A percentile compares a stretch with the other conserved stretches of the same genome.
These are phyloP conservation scores for Scartelaos histophorus DNA, from an alignment of 2,113 vertebrate species.

Conservation along the genomic window DNA sequence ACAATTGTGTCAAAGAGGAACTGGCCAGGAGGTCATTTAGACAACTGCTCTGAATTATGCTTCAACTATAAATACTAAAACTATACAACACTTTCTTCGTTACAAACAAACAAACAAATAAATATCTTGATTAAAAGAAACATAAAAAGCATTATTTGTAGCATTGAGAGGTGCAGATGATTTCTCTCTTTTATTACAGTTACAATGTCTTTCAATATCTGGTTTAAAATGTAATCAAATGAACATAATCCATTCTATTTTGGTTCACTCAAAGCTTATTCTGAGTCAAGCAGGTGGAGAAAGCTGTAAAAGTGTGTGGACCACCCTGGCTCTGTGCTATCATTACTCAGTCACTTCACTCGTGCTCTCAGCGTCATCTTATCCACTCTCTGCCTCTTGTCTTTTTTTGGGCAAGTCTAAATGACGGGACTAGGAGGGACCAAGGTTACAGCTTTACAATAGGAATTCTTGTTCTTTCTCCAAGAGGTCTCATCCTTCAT, in stretches of 20 bases:
- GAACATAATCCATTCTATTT: neutral
- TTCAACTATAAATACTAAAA: neutral
- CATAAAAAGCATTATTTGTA: neutral
- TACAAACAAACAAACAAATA: neutral
- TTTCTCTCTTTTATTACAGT: too few species aligned
- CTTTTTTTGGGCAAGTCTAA: constrained; percentile 20
- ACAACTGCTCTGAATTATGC: neutral
- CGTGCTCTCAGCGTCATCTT: constrained; percentile 4
- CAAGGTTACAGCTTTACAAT: constrained; percentile 4
- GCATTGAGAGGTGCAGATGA: too few species aligned
- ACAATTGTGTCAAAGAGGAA: constrained; percentile 10
- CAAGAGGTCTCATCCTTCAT: neutral
- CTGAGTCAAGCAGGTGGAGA: too few species aligned
- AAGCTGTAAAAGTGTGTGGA: neutral
- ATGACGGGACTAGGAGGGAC: constrained; percentile 34
- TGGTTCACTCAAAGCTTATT: too few species aligned
- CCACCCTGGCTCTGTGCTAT: neutral
- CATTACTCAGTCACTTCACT: neutral
- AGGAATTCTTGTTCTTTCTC: neutral
- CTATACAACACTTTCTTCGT: neutral
- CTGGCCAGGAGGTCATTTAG: neutral
- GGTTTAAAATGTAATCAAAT: neutral
- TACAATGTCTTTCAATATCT: neutral
- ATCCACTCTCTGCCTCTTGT: constrained; percentile 13
- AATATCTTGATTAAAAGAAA: neutral